These are phyloP conservation scores for Otolemur crassicaudatus DNA, from an alignment of 2,797 vertebrate species.

Conservation along the genomic window DNA sequence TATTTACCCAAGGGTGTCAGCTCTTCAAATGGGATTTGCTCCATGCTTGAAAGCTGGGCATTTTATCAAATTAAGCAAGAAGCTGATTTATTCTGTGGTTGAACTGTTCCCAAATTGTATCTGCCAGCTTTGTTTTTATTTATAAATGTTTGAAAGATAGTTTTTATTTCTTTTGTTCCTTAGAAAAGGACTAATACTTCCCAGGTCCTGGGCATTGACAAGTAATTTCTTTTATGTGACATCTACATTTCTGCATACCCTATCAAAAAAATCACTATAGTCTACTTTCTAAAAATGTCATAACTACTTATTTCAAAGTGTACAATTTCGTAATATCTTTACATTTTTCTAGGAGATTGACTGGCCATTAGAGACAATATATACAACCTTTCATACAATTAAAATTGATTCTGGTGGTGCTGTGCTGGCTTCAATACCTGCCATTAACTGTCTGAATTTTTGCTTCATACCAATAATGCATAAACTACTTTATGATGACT, in stretches of 20 bases:
- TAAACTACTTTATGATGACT: constrained; percentile 27
- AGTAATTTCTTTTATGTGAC: neutral
- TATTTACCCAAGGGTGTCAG: neutral
- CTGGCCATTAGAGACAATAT: neutral
- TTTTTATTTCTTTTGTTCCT: neutral
- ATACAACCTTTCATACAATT: constrained; percentile 35
- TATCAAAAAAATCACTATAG: neutral
- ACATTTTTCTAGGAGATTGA: neutral
- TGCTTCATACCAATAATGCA: neutral
- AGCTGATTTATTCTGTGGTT: neutral
- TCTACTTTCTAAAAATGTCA: neutral
- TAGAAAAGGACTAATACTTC: neutral
- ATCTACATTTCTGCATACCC: neutral
- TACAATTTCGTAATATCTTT: constrained; percentile 32
- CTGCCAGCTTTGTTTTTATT: neutral
- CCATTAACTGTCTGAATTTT: neutral
- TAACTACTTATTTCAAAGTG: constrained; percentile 39
- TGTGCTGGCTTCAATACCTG: neutral
- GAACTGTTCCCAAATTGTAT: neutral
- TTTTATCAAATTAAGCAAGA: constrained; percentile 49
- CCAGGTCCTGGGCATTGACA: neutral
- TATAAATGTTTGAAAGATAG: neutral
- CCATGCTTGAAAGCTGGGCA: neutral
- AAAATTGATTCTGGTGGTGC: constrained; percentile 1
- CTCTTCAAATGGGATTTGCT: constrained; percentile 21